A percentile compares a stretch with the other conserved stretches of the same genome.
Conservation (phyloP, 1,140 invertebrate species). For the Polypedilum pembai region DNA sequence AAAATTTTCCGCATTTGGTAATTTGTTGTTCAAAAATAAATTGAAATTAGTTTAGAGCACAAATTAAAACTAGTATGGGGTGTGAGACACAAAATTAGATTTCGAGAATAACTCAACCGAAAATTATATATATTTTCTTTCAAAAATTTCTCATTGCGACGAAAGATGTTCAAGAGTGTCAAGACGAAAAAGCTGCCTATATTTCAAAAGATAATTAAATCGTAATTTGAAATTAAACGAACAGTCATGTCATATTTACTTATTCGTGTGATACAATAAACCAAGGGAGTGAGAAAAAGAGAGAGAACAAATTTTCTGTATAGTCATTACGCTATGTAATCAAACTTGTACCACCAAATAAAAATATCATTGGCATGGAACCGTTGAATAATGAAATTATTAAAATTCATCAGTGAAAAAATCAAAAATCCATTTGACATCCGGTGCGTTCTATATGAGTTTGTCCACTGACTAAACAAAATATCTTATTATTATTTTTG, state of each 20-base stretch:
- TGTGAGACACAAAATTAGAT: constrained; percentile 6
- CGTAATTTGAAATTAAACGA: constrained; percentile 18
- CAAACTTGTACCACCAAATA: not conserved
- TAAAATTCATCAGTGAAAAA: constrained; percentile 2
- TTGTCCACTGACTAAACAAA: not conserved
- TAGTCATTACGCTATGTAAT: constrained; percentile 20
- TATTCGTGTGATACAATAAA: not conserved
- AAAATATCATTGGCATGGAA: constrained; percentile 1
- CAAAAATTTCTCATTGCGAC: not conserved
- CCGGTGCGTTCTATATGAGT: not conserved
- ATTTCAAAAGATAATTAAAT: constrained; percentile 1
- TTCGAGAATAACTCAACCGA: not conserved
- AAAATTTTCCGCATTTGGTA: constrained; percentile 3
- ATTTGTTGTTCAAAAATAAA: not conserved
- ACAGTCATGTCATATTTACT: not conserved
- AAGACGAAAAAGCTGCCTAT: not conserved
- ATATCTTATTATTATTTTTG: not conserved
- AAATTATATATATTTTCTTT: not conserved
- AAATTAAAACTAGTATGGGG: not conserved
- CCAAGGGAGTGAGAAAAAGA: too few relatives aligned
- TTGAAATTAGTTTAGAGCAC: constrained; percentile 9
- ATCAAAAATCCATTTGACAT: not conserved
- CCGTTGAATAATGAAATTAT: constrained; percentile 11
- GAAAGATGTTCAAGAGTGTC: not conserved
- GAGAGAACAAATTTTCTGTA: not conserved